These are phyloP conservation scores for Psilopsiagon aurifrons DNA, from an alignment of 2,113 vertebrate species.

Conservation along the genomic window DNA sequence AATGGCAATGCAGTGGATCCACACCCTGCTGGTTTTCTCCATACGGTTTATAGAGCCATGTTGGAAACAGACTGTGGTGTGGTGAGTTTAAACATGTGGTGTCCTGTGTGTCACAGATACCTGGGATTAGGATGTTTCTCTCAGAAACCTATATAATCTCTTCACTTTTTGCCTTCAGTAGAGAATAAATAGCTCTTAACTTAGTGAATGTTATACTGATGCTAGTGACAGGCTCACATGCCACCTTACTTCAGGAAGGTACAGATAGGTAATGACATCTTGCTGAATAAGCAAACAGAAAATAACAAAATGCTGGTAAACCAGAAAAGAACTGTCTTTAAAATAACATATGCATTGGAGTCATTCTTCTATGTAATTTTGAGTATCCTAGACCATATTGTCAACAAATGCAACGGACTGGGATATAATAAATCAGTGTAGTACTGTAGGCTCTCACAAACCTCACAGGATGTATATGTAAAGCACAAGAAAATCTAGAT, in stretches of 20 bases:
- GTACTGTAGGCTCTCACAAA: not conserved
- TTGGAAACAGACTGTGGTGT: not conserved
- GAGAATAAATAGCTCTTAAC: slow-evolving; percentile 1
- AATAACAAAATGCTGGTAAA: not conserved
- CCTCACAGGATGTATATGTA: not conserved
- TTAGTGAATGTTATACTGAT: slow-evolving; percentile 29
- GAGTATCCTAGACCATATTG: not conserved
- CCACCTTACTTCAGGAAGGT: not conserved
- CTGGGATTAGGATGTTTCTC: not conserved
- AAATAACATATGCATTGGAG: not conserved
- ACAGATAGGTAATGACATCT: not conserved
- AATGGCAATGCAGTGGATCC: not conserved
- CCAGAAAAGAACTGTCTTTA: not conserved
- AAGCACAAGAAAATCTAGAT: slow-evolving; percentile 63
- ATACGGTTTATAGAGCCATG: not conserved
- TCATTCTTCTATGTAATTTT: not conserved
- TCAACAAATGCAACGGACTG: not conserved
- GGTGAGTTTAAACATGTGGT: not conserved
- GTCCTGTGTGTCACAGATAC: not conserved
- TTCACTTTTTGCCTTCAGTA: slow-evolving; percentile 60
- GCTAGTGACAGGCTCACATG: not conserved
- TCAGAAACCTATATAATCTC: slow-evolving; percentile 2
- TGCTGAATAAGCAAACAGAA: slow-evolving; percentile 1
- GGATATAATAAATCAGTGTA: not conserved
- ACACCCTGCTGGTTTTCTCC: not conserved